These are phyloP conservation scores for Spodoptera littoralis DNA, from an alignment of 2,888 invertebrate genomes.

Conservation along the genomic window DNA sequence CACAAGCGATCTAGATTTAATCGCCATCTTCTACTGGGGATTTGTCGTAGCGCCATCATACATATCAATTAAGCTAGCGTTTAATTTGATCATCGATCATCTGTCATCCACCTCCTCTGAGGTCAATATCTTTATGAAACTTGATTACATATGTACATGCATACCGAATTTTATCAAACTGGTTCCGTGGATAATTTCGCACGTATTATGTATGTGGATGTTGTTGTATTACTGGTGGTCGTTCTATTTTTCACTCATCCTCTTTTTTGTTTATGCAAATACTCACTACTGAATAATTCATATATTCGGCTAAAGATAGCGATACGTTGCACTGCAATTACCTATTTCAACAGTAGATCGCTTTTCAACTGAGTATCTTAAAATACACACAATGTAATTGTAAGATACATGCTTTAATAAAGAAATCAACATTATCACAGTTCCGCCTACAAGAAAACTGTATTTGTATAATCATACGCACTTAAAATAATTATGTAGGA, in stretches of 20 bases:
- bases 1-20: conserved; percentile 65
- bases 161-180: conserved; percentile 79
- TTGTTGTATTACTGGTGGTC: conserved; percentile 28
- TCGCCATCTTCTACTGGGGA: conserved; percentile 63
- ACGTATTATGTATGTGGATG: conserved; percentile 20
- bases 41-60: conserved; percentile 78
- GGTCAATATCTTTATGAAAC: conserved; percentile 85
- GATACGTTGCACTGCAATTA: conserved; percentile 14
- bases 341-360: conserved; percentile 18
- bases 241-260: conserved; percentile 31
- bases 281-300: conserved; percentile 39
- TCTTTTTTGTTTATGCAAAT: conserved; percentile 35
- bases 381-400: conserved; percentile 26
- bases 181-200: conserved; percentile 65
- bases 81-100: conserved; percentile 83
- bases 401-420: conserved; percentile 30
- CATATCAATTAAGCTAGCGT: conserved; percentile 76
- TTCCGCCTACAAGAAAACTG: conserved; percentile 21
- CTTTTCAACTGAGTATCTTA: conserved; percentile 19
- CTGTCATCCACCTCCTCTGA: conserved; percentile 78
- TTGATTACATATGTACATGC: conserved; percentile 70
- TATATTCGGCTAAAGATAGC: conserved; percentile 36
- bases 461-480: conserved; percentile 44
- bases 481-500: conserved; percentile 33
- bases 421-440: conserved; percentile 33